Evolutionary conservation across 2,888 invertebrate genomes (phyloP), one percentile per base, ranked within the genome.

Genomic region (Ichneumoninae sp.): DNA sequence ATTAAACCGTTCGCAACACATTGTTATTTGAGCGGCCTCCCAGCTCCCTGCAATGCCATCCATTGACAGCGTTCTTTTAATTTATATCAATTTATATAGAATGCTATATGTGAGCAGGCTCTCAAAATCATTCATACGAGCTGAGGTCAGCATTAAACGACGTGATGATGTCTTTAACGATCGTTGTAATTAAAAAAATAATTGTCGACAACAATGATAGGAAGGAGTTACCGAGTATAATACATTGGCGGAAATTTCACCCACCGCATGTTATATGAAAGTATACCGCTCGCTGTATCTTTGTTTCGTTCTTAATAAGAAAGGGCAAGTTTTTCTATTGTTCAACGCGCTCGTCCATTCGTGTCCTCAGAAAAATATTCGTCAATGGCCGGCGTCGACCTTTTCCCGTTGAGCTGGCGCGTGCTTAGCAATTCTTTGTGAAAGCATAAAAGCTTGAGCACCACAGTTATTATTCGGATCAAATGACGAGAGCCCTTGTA

Each of bases 381-480:
- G 60, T 83, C 76, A 83, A 80, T 83, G 77, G 80, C 62, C 60
- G 72, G 75, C 77, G 83, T 77, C 80, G 71, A 62, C 72, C 36
- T 76, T 74, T 69, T 76, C 69, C 33, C 75, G 66, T 54, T 69
- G 74, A 79, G 65, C 70, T 75, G 75, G 76, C 80, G 70, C 50
- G 74, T 57, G 69, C 74, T 52, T 65, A 62, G 68, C 76, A 50
- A 19, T 62, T 72, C 81, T 84, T 84, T 79, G 82, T 84, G 22
- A 57, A 50, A 66, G 79, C 66, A 84, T 82, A 84, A 84, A 84
- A 84, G 84, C 79, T 78, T 76, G 79, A 84, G 84, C 82, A 79
- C 79, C 82, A 60, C 78, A 84, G 82, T 84, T 84, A 84, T 84
- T 84, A 84, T 84, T 82, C 82, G 84, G 84, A 78, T 82, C 82